Percentiles rank a stretch among this genome's conserved stretches.
phyloP scores from a whole-genome alignment of 2,888 invertebrate species.

The Drosophila rubida region DNA sequence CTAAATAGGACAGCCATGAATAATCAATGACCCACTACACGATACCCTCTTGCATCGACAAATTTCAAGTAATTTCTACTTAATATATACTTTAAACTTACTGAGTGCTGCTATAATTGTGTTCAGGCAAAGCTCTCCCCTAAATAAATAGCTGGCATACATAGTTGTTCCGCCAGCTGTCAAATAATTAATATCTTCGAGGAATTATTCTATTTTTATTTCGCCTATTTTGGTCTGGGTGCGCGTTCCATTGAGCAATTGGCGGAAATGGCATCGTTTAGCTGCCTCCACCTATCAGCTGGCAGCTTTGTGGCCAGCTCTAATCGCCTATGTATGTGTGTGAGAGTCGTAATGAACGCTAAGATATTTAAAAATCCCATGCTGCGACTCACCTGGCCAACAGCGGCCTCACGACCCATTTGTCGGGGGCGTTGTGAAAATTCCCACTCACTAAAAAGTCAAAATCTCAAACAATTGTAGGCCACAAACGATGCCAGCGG shows the following conservation, averaged over 20 bases:
- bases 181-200: constrained; percentile 40
- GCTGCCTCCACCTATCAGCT: constrained; percentile 50
- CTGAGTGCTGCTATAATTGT: too few species aligned
- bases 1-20: constrained; percentile 18
- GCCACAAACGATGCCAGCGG: constrained; percentile 54
- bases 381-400: constrained; percentile 3
- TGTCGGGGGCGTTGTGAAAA: constrained; percentile 33
- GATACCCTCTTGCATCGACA: constrained; percentile 2
- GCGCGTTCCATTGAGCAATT: constrained; percentile 51
- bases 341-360: constrained; percentile 45
- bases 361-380: constrained; percentile 56
- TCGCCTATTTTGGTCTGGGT: constrained; percentile 11
- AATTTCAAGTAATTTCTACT: too few species aligned
- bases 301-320: constrained; percentile 47
- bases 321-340: constrained; percentile 22
- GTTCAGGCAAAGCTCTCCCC: too few species aligned
- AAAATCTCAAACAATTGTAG: constrained; percentile 63
- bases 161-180: constrained; percentile 18
- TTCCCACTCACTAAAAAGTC: constrained; percentile 52
- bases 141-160: background rate
- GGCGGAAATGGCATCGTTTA: constrained; percentile 69
- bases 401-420: constrained; percentile 38
- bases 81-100: too few species aligned
- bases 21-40: background rate
- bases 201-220: constrained; percentile 21